Conservation (phyloP, 2,113 vertebrate species). For the Orientallactaga bullata region DNA sequence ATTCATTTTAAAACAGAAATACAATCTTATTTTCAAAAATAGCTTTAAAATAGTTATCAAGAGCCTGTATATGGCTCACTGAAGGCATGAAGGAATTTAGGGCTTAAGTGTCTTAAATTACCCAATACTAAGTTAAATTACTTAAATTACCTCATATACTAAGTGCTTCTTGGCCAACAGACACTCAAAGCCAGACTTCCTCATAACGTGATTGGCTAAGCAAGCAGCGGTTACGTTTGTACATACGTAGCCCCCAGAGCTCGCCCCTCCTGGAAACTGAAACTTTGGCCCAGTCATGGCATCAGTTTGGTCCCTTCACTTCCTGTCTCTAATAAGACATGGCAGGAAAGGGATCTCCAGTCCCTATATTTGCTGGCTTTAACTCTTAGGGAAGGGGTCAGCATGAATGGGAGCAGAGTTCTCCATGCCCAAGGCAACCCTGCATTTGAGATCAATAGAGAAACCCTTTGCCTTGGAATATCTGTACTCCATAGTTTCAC, state of each 20-base stretch:
- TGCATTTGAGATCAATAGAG: background rate
- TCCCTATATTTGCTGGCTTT: background rate
- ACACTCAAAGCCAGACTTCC: background rate
- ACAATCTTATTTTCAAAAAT: slow-evolving; percentile 28
- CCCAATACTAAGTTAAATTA: too few relatives aligned
- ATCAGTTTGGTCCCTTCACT: too few relatives aligned
- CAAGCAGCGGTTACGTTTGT: too few relatives aligned
- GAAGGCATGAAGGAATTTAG: background rate
- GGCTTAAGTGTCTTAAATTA: background rate
- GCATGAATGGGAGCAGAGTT: background rate
- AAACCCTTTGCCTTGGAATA: background rate
- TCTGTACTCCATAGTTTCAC: background rate
- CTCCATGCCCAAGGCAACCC: background rate
- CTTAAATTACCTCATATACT: background rate
- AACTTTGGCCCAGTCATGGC: too few relatives aligned
- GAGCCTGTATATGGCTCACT: background rate
- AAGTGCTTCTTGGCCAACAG: background rate
- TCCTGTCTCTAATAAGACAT: background rate
- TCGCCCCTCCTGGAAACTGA: too few relatives aligned
- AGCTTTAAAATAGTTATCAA: slow-evolving; percentile 25
- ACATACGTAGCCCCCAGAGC: too few relatives aligned
- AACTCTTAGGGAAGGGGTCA: too few relatives aligned
- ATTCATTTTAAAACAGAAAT: slow-evolving; percentile 17
- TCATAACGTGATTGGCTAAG: too few relatives aligned
- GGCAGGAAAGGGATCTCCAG: background rate